A percentile compares a stretch with the other conserved stretches of the same genome.
Conservation (phyloP, 1,140 invertebrate genomes). For the Brevipalpus yothersi region DNA sequence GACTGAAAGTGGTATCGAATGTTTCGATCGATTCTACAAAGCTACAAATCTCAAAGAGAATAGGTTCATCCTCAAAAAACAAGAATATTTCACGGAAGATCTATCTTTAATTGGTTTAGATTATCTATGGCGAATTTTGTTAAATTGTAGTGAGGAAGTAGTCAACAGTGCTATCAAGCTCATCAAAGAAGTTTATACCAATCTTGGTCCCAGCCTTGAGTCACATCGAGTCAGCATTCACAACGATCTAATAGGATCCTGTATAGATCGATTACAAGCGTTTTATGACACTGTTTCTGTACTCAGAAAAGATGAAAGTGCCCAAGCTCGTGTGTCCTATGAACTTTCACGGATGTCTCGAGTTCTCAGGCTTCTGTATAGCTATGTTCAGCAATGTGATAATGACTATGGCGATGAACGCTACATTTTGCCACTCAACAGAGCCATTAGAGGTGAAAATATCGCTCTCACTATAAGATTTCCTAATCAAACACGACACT, state of each 20-base stretch:
- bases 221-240: slow-evolving; percentile 50
- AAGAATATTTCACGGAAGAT: slow-evolving; percentile 40
- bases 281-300: slow-evolving; percentile 35
- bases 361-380: slow-evolving; percentile 73
- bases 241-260: slow-evolving; percentile 70
- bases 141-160: slow-evolving; percentile 67
- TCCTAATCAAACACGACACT: slow-evolving; percentile 60
- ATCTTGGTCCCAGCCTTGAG: slow-evolving; percentile 59
- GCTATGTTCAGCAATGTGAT: slow-evolving; percentile 90
- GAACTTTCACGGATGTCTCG: slow-evolving; percentile 76
- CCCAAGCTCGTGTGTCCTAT: slow-evolving; percentile 26
- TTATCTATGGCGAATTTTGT: slow-evolving; percentile 83
- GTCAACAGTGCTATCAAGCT: slow-evolving; percentile 69
- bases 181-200: slow-evolving; percentile 75
- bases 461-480: slow-evolving; percentile 62
- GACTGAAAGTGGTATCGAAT: slow-evolving; percentile 86
- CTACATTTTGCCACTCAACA: slow-evolving; percentile 58
- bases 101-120: slow-evolving; percentile 76
- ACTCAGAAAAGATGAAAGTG: slow-evolving; percentile 27
- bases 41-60: slow-evolving; percentile 85
- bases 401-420: slow-evolving; percentile 67
- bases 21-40: slow-evolving; percentile 85
- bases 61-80: slow-evolving; percentile 61
- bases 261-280: slow-evolving; percentile 56
- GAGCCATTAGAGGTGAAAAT: slow-evolving; percentile 54